These are phyloP conservation scores for Bimastos eiseni DNA, from an alignment of 2,888 invertebrate genomes.

Conservation along the genomic window DNA sequence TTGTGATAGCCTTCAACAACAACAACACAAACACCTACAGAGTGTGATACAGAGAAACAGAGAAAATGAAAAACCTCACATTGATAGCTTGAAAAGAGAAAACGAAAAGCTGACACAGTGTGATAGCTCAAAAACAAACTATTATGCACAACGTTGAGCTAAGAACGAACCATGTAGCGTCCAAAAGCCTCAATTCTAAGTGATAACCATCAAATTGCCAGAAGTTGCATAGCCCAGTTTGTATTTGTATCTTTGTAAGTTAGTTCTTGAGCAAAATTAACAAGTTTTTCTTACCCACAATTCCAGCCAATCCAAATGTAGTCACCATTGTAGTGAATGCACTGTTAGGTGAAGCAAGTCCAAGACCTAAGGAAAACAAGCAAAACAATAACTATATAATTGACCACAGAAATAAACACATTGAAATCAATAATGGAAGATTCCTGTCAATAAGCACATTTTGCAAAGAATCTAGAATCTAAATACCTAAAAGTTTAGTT, in stretches of 20 bases:
- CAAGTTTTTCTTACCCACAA: constrained; percentile 67
- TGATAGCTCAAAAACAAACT: constrained; percentile 69
- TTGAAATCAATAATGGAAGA: neutral
- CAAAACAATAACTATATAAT: neutral
- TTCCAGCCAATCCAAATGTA: constrained; percentile 79
- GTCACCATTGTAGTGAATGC: constrained; percentile 86
- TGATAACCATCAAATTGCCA: neutral
- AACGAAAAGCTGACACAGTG: constrained; percentile 68
- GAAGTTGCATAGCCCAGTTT: neutral
- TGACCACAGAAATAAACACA: neutral
- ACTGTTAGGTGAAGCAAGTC: constrained; percentile 77
- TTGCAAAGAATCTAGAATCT: neutral
- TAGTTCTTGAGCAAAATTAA: neutral
- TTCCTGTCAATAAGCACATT: neutral
- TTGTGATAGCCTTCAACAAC: constrained; percentile 82
- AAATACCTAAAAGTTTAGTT: neutral
- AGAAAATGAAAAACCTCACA: constrained; percentile 66
- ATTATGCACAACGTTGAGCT: neutral
- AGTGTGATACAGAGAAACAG: too few species aligned
- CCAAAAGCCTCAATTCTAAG: neutral
- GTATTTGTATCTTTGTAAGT: neutral
- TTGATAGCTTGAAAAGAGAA: constrained; percentile 70
- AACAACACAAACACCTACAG: too few species aligned
- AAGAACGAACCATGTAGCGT: neutral
- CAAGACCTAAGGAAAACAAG: constrained; percentile 68